Evolutionary conservation across 2,888 invertebrate species (phyloP), one percentile per base, ranked within the genome.

Genomic region (Rhorus exstirpatorius): DNA sequence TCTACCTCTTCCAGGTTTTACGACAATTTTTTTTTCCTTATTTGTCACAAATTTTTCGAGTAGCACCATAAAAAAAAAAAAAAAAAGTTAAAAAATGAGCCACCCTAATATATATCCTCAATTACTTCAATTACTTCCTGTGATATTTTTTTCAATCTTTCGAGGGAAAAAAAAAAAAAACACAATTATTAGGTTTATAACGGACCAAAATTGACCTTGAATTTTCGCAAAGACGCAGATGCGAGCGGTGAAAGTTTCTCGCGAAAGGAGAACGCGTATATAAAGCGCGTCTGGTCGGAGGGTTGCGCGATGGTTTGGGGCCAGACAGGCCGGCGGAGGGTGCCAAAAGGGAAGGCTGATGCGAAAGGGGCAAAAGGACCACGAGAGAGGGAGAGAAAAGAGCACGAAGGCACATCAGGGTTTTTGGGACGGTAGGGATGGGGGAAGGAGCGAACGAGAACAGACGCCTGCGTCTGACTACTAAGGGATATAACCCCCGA

Each of bases 401-500:
- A 67, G 74, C 31, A 65, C 26, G 38, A 63, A 70, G 77, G 68
- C 81, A 74, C 81, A 84, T 84, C 87, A 85, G 84, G 63, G 77
- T 81, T 84, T 76, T 49, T 51, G 60, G 44, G 10, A 24, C 38
- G 21, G 12, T 19, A 74, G 68, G 79, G 72, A 12, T 46, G 21
- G 26, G 26, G 7, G 63, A 63, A 35, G n/a, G 65, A 77, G 67
- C 38, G 70, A 79, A 81, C 72, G 79, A 60, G 79, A 75, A 79
- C 81, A 88, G 87, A 89, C 89, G 88, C 86, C 87, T 88, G 88
- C 87, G 88, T 87, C 87, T 88, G 88, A 89, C 89, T 88, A 88
- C 87, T 74, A 86, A 87, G 85, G 88, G 86, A 86, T 83, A 85
- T 79, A 88, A 84, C 88, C 85, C 85, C 84, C 70, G 68, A 79